A percentile compares a stretch with the other conserved stretches of the same genome.
These are phyloP conservation scores for Liopterus haemorrhoidalis DNA, from an alignment of 2,888 invertebrate species.

Conservation along the genomic window DNA sequence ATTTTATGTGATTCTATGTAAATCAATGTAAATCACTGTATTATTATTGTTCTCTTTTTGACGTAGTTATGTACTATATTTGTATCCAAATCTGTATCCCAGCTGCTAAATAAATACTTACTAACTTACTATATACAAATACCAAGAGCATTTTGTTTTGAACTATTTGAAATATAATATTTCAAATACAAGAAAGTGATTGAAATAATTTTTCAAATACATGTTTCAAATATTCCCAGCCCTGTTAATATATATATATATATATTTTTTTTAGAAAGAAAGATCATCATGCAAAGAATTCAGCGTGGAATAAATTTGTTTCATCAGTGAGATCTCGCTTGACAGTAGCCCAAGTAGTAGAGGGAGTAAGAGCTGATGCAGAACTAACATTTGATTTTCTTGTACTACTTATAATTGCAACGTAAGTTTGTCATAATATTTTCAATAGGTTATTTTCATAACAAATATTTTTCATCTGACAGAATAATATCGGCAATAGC, in stretches of 20 bases:
- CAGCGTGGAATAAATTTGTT: conserved; percentile 58
- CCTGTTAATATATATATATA: not conserved
- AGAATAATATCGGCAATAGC: conserved; percentile 67
- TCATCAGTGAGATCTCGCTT: conserved; percentile 59
- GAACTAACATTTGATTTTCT: conserved; percentile 71
- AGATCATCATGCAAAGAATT: conserved; percentile 33
- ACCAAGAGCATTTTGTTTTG: too few species aligned
- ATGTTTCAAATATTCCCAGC: conserved; percentile 1
- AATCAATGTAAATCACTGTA: too few species aligned
- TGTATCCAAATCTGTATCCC: too few species aligned
- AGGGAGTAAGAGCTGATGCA: conserved; percentile 62
- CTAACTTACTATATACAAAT: conserved; percentile 8
- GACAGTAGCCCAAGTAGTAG: conserved; percentile 67
- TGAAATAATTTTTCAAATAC: too few species aligned
- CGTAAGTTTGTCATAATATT: conserved; percentile 45
- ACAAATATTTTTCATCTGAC: conserved; percentile 30
- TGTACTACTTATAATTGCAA: conserved; percentile 63
- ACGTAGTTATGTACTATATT: too few species aligned
- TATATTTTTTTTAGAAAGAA: conserved; percentile 23
- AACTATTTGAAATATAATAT: too few species aligned
- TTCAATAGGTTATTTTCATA: not conserved
- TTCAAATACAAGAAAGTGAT: too few species aligned
- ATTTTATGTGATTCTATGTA: too few species aligned
- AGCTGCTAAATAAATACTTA: not conserved
- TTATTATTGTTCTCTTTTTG: too few species aligned